Evolutionary conservation across 1,140 invertebrate species (phyloP).

Genomic region (Philotrypesis tridentata): DNA sequence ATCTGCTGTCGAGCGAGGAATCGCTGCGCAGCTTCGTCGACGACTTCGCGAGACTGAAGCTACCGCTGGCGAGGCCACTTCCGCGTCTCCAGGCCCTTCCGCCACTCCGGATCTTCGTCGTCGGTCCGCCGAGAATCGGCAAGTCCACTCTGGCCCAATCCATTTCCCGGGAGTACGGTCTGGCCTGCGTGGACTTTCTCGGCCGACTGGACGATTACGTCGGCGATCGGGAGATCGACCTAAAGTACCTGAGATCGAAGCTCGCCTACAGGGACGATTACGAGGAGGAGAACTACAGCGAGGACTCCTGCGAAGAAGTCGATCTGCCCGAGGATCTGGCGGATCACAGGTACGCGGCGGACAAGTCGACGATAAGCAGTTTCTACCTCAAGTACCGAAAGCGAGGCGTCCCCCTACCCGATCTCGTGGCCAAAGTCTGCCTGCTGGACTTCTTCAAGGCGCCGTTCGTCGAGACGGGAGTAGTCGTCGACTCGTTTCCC

Average conservation of each 20-base stretch:
- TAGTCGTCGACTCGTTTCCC: constrained; percentile 77
- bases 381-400: constrained; percentile 69
- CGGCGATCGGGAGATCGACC: constrained; percentile 12
- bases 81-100: constrained; percentile 69
- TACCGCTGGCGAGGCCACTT: constrained; percentile 66
- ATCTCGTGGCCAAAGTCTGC: constrained; percentile 65
- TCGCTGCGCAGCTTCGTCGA: constrained; percentile 70
- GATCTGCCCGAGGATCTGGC: constrained; percentile 44
- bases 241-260: constrained; percentile 51
- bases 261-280: constrained; percentile 18
- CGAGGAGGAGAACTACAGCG: background rate
- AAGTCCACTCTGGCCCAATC: constrained; percentile 71
- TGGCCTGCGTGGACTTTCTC: constrained; percentile 72
- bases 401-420: constrained; percentile 64
- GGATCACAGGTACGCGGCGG: constrained; percentile 43
- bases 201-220: constrained; percentile 60
- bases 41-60: constrained; percentile 66
- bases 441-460: constrained; percentile 69
- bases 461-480: constrained; percentile 68
- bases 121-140: constrained; percentile 73
- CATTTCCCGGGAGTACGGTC: constrained; percentile 73
- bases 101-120: constrained; percentile 73
- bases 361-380: constrained; percentile 28
- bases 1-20: constrained; percentile 70
- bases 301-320: constrained; percentile 16